Percentiles rank a stretch among this genome's conserved stretches.
phyloP scores from a whole-genome alignment of 2,888 invertebrate genomes.

The Heteromurus nitidus region DNA sequence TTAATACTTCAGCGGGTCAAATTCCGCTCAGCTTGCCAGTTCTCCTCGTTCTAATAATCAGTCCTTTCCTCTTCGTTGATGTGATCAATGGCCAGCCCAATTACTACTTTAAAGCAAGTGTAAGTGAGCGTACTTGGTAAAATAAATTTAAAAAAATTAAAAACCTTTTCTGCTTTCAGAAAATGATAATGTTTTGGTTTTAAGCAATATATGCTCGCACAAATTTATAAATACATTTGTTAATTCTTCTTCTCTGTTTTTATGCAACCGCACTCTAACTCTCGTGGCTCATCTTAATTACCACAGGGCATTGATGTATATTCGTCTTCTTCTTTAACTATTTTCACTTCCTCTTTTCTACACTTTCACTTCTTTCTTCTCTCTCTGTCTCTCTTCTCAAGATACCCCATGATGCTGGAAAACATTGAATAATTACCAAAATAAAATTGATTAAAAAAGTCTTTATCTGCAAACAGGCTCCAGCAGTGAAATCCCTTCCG shows the following conservation, averaged over 20 bases:
- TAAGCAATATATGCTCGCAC: too few relatives aligned
- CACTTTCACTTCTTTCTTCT: background rate
- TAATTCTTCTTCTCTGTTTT: background rate
- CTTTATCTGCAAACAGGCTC: slow-evolving; percentile 41
- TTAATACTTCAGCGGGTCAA: slow-evolving; percentile 3
- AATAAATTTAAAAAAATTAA: too few relatives aligned
- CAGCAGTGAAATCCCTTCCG: slow-evolving; percentile 62
- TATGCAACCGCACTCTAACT: background rate
- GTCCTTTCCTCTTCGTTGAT: slow-evolving; percentile 13
- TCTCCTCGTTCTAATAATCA: background rate
- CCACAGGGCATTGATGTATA: slow-evolving; percentile 32
- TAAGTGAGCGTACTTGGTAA: too few relatives aligned
- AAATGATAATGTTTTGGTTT: too few relatives aligned
- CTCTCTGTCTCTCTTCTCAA: too few relatives aligned
- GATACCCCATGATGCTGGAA: too few relatives aligned
- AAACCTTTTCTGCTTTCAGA: too few relatives aligned
- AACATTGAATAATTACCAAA: too few relatives aligned
- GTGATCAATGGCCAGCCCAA: slow-evolving; percentile 44
- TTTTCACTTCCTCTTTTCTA: background rate
- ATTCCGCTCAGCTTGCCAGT: slow-evolving; percentile 24
- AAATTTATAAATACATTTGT: background rate
- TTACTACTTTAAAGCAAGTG: slow-evolving; percentile 55
- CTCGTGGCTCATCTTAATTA: background rate
- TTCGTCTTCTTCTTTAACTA: background rate
- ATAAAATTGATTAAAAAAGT: too few relatives aligned